Evolutionary conservation across 2,888 invertebrate genomes (phyloP), one percentile per base, ranked within the genome.

Genomic region (Cordilura impudica): DNA sequence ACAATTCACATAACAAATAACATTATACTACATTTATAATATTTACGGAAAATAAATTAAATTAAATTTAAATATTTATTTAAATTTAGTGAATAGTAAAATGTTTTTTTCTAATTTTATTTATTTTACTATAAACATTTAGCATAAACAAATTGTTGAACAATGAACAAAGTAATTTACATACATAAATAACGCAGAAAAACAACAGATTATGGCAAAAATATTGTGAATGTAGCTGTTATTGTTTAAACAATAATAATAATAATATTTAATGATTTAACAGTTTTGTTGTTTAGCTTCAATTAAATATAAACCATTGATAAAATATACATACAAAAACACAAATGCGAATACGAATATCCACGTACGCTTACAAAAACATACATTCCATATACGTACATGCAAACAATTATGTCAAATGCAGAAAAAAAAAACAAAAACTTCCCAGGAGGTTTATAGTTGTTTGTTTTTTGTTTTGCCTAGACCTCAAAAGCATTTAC

Each of bases 161-260:
- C 56, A 56, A 51, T 58, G 49, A 63, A 60, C 63, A 61, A 43
- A 69, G 53, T 49, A 78, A 74, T 78, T 78, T 78, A 70, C 73
- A 78, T 78, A 65, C 65, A 67, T 63, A 78, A 78, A 78, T 73
- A 73, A 69, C 35, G 69, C 26, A 31, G 26, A 29, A 67, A 74
- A 60, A 67, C n/a, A 51, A 19, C 29, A 67, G 1, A 39, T n/a
- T 39, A 60, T 14, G 31, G 26, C 16, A 61, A 16, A 16, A 70
- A 47, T 23, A 47, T 2, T 54, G 19, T 16, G 2, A 43, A 35
- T 47, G 35, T 31, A 35, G 35, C 12, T 2, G 7, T 10, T 8
- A 14, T 53, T 60, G 21, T 71, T 66, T 66, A 5, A 61, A n/a
- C 16, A 23, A 29, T 31, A 47, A 63, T 26, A 61, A 29, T 45